Evolutionary conservation across 2,113 vertebrate genomes (phyloP), one percentile per base, ranked within the genome.

Genomic region (Pionites leucogaster): DNA sequence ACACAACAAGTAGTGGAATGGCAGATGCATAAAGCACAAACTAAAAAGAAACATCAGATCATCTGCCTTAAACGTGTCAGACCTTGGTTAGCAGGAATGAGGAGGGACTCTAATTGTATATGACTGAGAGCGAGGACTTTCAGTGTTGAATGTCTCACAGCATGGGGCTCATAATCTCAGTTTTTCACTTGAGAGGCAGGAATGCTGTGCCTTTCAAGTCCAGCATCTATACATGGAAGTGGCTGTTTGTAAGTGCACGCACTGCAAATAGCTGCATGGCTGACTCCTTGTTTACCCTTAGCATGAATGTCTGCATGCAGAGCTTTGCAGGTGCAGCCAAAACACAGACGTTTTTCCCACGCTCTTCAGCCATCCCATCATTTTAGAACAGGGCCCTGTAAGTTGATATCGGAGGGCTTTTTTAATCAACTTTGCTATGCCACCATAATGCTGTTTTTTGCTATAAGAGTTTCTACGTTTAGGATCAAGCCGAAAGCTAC

Each of bases 241-340:
- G 60, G 63, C 53, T 10, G 1, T 78, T 93, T 59, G 11, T 59
- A 17, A 77, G 71, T 14, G 75, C 19, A 9, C 24, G 2, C 12
- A 37, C 78, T 92, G 91, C 64, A 88, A 33, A 78, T 59, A 95
- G 82, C 91, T 93, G 69, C 62, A 9, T 64, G 69, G 46, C 92
- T 90, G 71, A 27, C 67, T 67, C 11, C 76, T 77, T 86, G 83
- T 91, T 93, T 86, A 68, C 55, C 65, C 88, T 91, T 89, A 82
- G 86, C 64, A n/a, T 28, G 69, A 86, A 37, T 1, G 50, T 78
- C 77, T 96, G 81, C 80, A 29, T 63, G 79, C 72, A 49, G 79
- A 82, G 42, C n/a, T 64, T n/a, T 88, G 92, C 94, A 96, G 93
- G 95, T 95, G 91, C 91, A 91, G 89, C 71, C 88, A 82, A 4